Evolutionary conservation across 2,113 vertebrate species (phyloP), one percentile per base, ranked within the genome.

Genomic region (Reinhardtius hippoglossoides): DNA sequence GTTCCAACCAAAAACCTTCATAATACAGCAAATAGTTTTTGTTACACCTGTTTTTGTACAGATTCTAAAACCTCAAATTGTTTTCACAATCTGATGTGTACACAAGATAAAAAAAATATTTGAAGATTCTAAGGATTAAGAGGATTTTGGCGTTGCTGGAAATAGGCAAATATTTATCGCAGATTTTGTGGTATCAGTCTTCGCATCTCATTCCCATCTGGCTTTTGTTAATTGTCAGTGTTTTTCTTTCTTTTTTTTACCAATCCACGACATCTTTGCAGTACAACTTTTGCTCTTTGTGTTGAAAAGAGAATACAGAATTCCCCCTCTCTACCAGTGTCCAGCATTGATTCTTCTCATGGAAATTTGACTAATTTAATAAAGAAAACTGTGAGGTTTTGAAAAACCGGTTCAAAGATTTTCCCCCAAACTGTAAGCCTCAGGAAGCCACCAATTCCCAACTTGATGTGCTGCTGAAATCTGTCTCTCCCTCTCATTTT

Each of bases 401-500:
- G 20, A 78, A 75, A 84, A 77, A 71, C 10, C 52, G 5, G 63
- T 73, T 79, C 67, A 80, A 81, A 78, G 46, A 76, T 70, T 69
- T 48, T 70, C 9, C 60, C 60, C 73, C 50, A 37, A 15, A 59
- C 54, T 64, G 26, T 57, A 69, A 76, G 61, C 70, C 65, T 81
- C 54, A 2, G 61, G 71, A 85, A 74, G 54, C 21, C 12, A 60
- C 26, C 50, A 59, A 61, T 75, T 83, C 72, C 75, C 73, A 74
- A 31, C 84, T 76, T 50, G 68, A 81, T 50, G 52, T 71, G 70
- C 66, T 71, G 68, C 71, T 40, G 71, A 57, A 67, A 56, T 73
- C 64, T 60, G 57, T 71, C 60, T 71, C 67, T 76, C n/a, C 74
- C 18, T 67, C 56, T 76, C 52, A 71, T 86, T 81, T 78, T 80